Evolutionary conservation across 2,797 vertebrate genomes (phyloP).

Genomic region (Oceanodroma leucorhoa): DNA sequence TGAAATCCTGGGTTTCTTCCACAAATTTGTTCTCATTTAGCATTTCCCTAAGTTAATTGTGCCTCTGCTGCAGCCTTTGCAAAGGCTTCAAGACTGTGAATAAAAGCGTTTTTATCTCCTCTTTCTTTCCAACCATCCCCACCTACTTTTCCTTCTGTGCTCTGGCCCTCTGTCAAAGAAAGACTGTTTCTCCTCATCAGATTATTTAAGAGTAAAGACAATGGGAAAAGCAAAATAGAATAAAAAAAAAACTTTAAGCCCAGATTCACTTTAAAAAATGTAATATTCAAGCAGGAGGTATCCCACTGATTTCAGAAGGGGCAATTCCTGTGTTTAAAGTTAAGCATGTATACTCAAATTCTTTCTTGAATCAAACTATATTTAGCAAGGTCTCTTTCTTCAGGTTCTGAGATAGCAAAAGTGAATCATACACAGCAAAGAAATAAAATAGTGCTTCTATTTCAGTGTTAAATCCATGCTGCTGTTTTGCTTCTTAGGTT

Average conservation of each 20-base stretch:
- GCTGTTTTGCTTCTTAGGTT: not conserved
- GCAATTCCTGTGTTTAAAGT: not conserved
- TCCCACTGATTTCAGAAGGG: not conserved
- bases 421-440: not conserved
- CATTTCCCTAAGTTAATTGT: not conserved
- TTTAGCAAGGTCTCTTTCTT: slow-evolving; percentile 5
- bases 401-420: not conserved
- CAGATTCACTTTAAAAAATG: not conserved
- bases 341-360: not conserved
- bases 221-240: not conserved
- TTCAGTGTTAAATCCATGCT: not conserved
- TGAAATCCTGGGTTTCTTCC: not conserved
- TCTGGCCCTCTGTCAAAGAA: not conserved
- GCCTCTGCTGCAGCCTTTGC: not conserved
- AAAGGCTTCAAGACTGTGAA: not conserved
- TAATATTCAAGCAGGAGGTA: not conserved
- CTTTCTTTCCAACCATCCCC: not conserved
- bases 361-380: not conserved
- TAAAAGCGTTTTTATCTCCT: not conserved
- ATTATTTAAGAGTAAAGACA: not conserved
- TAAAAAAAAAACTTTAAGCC: not conserved
- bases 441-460: not conserved
- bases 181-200: not conserved
- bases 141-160: not conserved
- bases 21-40: not conserved